Percentiles rank a stretch among this genome's conserved stretches.
These are phyloP conservation scores for Mylabris sibirica DNA, from an alignment of 2,888 invertebrate species.

Conservation along the genomic window DNA sequence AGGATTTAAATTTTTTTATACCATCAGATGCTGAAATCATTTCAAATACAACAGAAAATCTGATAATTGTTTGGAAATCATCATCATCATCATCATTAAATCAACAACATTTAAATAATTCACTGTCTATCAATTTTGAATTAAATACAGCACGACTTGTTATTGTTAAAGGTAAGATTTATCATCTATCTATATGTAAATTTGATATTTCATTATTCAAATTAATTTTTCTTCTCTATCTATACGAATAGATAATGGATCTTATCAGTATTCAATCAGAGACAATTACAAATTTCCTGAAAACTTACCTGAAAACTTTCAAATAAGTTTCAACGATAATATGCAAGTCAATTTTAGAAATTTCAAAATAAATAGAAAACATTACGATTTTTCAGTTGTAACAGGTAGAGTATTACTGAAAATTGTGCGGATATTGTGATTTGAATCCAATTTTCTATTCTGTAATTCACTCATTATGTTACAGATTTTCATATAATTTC, in stretches of 20 bases:
- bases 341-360: not conserved
- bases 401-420: not conserved
- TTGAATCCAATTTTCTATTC: no score
- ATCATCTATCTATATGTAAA: constrained; percentile 14
- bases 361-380: not conserved
- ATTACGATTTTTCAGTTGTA: not conserved
- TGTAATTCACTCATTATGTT: no score
- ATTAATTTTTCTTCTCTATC: constrained; percentile 23
- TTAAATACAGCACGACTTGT: constrained; percentile 30
- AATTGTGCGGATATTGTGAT: no score
- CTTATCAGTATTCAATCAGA: not conserved
- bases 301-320: not conserved
- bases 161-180: constrained; percentile 34
- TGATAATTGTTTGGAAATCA: constrained; percentile 39
- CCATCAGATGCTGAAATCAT: constrained; percentile 31
- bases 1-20: constrained; percentile 31
- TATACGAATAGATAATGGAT: constrained; percentile 13
- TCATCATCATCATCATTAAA: not conserved
- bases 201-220: not conserved
- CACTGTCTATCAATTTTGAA: constrained; percentile 28
- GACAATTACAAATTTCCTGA: not conserved
- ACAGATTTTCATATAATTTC: not conserved
- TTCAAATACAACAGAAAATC: constrained; percentile 12
- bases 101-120: constrained; percentile 31
- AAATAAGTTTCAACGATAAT: not conserved